Base-by-base conservation (phyloP, 1,140 invertebrate genomes). In the Camponotus vicinus region DNA sequence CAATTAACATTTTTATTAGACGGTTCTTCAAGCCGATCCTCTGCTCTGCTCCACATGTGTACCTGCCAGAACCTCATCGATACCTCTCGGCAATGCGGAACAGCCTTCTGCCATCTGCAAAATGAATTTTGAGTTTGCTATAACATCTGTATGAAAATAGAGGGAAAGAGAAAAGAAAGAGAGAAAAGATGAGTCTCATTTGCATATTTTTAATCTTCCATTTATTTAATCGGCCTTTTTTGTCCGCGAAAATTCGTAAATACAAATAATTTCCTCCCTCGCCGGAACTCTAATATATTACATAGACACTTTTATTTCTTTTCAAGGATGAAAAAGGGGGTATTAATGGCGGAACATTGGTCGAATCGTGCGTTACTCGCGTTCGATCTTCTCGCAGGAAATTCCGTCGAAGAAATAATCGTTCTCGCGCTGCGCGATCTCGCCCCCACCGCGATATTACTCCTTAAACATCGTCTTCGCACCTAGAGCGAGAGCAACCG, bases 1-100 rank as follows among this genome's bases (percentile, higher is more conserved):
- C 94, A 94, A 95, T 95, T 94, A 95, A 95, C 92, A 95, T 95
- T 95, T 95, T 95, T 95, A 95, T 94, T 94, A 94, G 93, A 93
- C 90, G 83, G 87, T 85, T 86, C 87, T 42, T 85, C 63, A 87
- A 85, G 88, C 32, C 70, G 78, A 82, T 90, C 86, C 42, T 71
- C 86, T 45, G 82, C 32, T 59, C 49, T 89, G 82, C 89, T 86
- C 88, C 90, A 90, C 84, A 90, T 90, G 89, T 71, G 88, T 76
- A 75, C 66, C 42, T 64, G 52, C 27, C 69, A 32, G 55, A 34
- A 27, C 40, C 40, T 75, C 80, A 64, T 89, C 82, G 82, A 90
- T 90, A 90, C 78, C 37, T 86, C 61, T 77, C 67, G 79, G 78
- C 75, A 77, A 83, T 79, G 76, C 73, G 75, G 57, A 86, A 90